A percentile compares a stretch with the other conserved stretches of the same genome.
phyloP scores from a whole-genome alignment of 2,113 vertebrate species.

The Cephalopholis sonnerati region DNA sequence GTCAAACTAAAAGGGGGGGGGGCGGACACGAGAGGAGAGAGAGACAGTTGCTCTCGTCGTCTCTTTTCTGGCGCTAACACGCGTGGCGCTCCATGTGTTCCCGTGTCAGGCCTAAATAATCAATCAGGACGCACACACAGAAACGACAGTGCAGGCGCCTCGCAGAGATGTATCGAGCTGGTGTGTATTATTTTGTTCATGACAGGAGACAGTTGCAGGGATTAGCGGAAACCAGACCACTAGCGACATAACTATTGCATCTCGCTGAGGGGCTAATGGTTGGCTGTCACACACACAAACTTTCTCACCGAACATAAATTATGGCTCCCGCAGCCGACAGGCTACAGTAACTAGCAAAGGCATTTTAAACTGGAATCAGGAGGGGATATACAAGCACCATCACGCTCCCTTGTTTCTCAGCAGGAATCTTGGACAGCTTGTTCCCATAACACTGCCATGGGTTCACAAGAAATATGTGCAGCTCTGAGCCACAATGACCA shows the following conservation, averaged over 20 bases:
- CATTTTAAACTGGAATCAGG: slow-evolving; percentile 48
- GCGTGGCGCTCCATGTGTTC: not conserved
- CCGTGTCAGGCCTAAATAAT: slow-evolving; percentile 27
- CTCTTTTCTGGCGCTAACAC: slow-evolving; percentile 25
- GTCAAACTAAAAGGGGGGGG: slow-evolving; percentile 15
- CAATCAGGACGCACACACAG: slow-evolving; percentile 22
- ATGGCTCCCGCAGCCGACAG: not conserved
- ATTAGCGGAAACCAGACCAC: slow-evolving; percentile 49
- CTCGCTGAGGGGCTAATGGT: not conserved
- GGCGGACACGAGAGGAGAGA: slow-evolving; percentile 18
- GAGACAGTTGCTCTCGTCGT: not conserved
- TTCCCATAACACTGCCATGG: slow-evolving; percentile 53
- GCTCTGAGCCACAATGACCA: slow-evolving; percentile 66
- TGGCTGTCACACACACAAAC: not conserved
- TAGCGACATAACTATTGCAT: slow-evolving; percentile 15
- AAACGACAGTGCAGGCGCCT: not conserved
- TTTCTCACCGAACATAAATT: slow-evolving; percentile 28
- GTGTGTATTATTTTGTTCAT: slow-evolving; percentile 37
- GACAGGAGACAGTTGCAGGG: slow-evolving; percentile 26
- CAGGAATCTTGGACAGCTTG: slow-evolving; percentile 34
- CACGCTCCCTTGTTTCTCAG: slow-evolving; percentile 30
- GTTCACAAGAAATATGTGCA: slow-evolving; percentile 47
- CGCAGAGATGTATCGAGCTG: slow-evolving; percentile 20
- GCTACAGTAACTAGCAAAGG: slow-evolving; percentile 13
- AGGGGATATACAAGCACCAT: slow-evolving; percentile 17